A percentile compares a stretch with the other conserved stretches of the same genome.
Conservation (phyloP, 1,140 invertebrate genomes). For the Drosophila equinoxialis region DNA sequence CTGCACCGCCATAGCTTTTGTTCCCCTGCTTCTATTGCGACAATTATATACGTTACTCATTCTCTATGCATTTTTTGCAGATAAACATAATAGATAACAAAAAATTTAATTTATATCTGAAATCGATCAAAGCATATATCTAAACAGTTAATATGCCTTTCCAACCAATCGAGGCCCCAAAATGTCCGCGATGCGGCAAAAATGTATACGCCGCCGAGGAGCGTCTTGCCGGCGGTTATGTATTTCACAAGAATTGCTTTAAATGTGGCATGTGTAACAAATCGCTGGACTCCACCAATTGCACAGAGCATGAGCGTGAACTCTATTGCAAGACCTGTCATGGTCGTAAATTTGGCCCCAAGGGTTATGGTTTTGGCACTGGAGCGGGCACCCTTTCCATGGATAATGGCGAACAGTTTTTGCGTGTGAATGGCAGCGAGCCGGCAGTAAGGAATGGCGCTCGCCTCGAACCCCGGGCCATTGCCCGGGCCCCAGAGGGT, state of each 20-base stretch:
- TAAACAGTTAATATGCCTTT: slow-evolving; percentile 91
- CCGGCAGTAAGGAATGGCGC: slow-evolving; percentile 69
- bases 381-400: slow-evolving; percentile 98
- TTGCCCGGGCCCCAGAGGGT: slow-evolving; percentile 92
- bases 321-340: slow-evolving; percentile 99
- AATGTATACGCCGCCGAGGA: slow-evolving; percentile 99
- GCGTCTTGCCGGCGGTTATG: slow-evolving; percentile 96
- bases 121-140: slow-evolving; percentile 35
- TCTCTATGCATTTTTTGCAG: slow-evolving; percentile 65
- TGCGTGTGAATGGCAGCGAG: slow-evolving; percentile 82
- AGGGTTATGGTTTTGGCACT: slow-evolving; percentile 99
- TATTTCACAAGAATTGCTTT: slow-evolving; percentile 99
- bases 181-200: slow-evolving; percentile 99
- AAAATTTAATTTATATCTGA: slow-evolving; percentile 49
- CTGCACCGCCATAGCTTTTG: slow-evolving; percentile 29
- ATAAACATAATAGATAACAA: slow-evolving; percentile 61
- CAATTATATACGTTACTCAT: slow-evolving; percentile 18
- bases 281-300: slow-evolving; percentile 98
- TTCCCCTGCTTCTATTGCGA: slow-evolving; percentile 27
- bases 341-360: slow-evolving; percentile 97
- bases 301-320: slow-evolving; percentile 96
- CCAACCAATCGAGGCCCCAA: slow-evolving; percentile 96
- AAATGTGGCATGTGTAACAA: slow-evolving; percentile 99
- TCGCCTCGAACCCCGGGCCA: slow-evolving; percentile 87
- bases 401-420: slow-evolving; percentile 95